These are phyloP conservation scores for Ciconia maguari DNA, from an alignment of 2,113 vertebrate species.

Conservation along the genomic window DNA sequence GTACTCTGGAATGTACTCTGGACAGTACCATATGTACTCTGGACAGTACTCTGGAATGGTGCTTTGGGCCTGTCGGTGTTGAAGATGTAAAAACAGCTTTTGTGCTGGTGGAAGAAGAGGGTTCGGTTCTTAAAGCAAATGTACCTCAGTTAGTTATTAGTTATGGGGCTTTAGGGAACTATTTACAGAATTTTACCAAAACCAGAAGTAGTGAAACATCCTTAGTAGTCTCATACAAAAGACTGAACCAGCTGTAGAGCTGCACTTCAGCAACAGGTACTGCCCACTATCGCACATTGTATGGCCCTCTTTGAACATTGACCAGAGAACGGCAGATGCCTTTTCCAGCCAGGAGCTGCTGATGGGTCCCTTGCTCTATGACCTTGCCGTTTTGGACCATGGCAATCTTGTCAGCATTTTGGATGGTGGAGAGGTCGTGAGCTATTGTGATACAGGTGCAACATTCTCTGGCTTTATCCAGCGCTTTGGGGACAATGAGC, in stretches of 20 bases:
- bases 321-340: slow-evolving; percentile 81
- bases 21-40: no score
- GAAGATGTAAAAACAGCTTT: no score
- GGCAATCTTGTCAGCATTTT: slow-evolving; percentile 83
- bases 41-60: neutral
- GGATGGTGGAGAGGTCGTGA: slow-evolving; percentile 86
- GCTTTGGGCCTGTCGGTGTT: neutral
- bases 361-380: slow-evolving; percentile 82
- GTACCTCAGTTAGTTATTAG: neutral
- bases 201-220: neutral
- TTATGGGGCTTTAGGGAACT: neutral
- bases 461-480: slow-evolving; percentile 86
- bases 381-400: slow-evolving; percentile 80
- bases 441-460: slow-evolving; percentile 86
- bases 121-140: neutral
- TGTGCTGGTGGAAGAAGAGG: neutral
- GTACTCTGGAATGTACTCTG: no score
- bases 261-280: neutral
- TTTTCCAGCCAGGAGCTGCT: slow-evolving; percentile 82
- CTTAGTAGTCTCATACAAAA: neutral
- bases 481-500: slow-evolving; percentile 59
- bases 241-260: neutral
- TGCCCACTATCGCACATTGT: neutral
- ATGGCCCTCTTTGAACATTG: slow-evolving; percentile 72
- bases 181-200: neutral